Conservation (phyloP, 2,797 vertebrate genomes). For the Gallinago nigripennis region DNA sequence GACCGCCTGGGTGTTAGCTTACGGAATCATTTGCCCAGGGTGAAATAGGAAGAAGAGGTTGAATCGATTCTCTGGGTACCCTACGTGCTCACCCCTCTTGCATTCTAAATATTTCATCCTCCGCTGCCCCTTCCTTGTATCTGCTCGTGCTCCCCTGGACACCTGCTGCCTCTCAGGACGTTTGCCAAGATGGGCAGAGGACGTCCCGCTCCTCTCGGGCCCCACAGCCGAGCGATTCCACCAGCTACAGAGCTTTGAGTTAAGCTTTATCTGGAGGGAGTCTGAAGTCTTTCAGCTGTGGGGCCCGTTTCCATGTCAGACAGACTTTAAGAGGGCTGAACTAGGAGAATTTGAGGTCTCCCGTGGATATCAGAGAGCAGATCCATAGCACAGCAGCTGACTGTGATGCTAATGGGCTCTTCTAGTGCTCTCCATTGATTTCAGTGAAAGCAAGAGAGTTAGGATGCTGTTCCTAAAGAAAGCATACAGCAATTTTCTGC, state of each 20-base stretch:
- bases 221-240: accelerated
- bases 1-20: accelerated
- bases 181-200: accelerated
- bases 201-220: accelerated
- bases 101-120: not conserved
- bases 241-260: not conserved
- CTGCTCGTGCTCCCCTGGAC: not conserved
- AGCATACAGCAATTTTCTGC: not conserved
- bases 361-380: not conserved
- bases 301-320: not conserved
- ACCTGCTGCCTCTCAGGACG: not conserved
- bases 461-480: not conserved
- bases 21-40: not conserved
- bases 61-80: not conserved
- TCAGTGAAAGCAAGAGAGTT: not conserved
- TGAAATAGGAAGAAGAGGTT: not conserved
- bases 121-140: not conserved
- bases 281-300: not conserved
- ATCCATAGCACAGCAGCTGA: not conserved
- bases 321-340: not conserved
- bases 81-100: not conserved
- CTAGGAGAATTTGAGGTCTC: not conserved
- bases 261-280: not conserved
- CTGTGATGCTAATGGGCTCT: constrained; percentile 24
- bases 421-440: constrained; percentile 37